A percentile compares a stretch with the other conserved stretches of the same genome.
Evolutionary conservation across 2,888 invertebrate species (phyloP).

Genomic region (Pollenia labialis): DNA sequence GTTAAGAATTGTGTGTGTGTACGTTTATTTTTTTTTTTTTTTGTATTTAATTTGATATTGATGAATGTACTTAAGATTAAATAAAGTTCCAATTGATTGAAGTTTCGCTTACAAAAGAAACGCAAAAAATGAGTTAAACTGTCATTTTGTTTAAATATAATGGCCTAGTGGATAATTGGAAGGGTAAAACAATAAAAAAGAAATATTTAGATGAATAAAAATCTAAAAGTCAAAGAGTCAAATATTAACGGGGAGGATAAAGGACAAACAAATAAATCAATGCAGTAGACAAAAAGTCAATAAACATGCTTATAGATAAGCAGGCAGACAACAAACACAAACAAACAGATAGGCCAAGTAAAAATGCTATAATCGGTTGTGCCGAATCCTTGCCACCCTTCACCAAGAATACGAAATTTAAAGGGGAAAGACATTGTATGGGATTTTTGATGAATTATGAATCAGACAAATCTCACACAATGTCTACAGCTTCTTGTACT

Average conservation of each 20-base stretch:
- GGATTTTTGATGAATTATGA: too few relatives aligned
- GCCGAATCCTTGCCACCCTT: too few relatives aligned
- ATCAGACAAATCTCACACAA: too few relatives aligned
- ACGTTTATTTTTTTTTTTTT: background rate
- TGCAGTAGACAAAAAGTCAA: too few relatives aligned
- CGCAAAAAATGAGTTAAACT: background rate
- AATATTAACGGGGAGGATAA: background rate
- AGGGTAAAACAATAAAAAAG: background rate
- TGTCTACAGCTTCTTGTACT: too few relatives aligned
- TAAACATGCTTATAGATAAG: too few relatives aligned
- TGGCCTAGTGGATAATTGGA: background rate
- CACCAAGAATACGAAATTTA: too few relatives aligned
- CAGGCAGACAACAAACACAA: too few relatives aligned
- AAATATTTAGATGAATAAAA: constrained; percentile 3
- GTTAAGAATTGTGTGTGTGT: background rate
- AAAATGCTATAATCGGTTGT: too few relatives aligned
- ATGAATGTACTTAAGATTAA: constrained; percentile 65
- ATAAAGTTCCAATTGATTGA: constrained; percentile 51
- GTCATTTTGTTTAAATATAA: background rate
- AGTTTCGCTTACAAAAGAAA: constrained; percentile 25
- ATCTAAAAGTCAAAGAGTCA: background rate
- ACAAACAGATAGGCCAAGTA: too few relatives aligned
- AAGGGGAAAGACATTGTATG: too few relatives aligned
- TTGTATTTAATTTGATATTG: constrained; percentile 65
- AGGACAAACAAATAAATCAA: background rate